Base-by-base conservation (phyloP, 2,797 vertebrate species). In the Neosilurus hyrtlii region DNA sequence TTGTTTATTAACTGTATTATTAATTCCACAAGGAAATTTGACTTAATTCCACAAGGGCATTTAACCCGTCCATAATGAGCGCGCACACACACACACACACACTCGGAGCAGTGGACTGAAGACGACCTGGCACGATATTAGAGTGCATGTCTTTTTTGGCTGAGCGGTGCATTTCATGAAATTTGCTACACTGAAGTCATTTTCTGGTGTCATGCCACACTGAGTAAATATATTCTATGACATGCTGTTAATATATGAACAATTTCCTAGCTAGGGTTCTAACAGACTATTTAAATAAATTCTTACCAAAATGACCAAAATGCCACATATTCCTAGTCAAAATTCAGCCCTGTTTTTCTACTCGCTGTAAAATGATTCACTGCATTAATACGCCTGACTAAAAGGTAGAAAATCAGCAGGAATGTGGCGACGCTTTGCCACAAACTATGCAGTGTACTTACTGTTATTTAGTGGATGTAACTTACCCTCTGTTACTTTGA, bases 401-500 rank as follows among this genome's bases (percentile, higher is more conserved):
- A 61, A n/a, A 61, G 20, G 22, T 61, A 61, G 59, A n/a, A 61
- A 61, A n/a, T n/a, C 57, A 22, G 59, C 59, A 61, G 22, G 59
- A n/a, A 61, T 22, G 3, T 61, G 22, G 3, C 37, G 2, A 43
- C 6, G 37, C 37, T 43, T 2, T 43, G 6, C 22, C 20, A 10
- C 59, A 61, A 61, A n/a, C 9, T n/a, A n/a, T 61, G 22, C 22
- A 61, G 3, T 61, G 9, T 9, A 61, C 0, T n/a, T 3, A 61
- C 22, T 61, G 59, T 61, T 61, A n/a, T 43, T 43, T n/a, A 61
- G 59, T 15, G 7, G 56, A 20, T 59, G 18, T 1, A 79, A 87
- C 87, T 87, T 35, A 91, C 92, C 84, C 9, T 71, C 7, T 22
- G 88, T 86, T 9, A 92, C 87, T 43, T 6, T 43, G 77, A 90